Conservation (phyloP, 2,888 invertebrate genomes). For the Aleiodes alternator region DNA sequence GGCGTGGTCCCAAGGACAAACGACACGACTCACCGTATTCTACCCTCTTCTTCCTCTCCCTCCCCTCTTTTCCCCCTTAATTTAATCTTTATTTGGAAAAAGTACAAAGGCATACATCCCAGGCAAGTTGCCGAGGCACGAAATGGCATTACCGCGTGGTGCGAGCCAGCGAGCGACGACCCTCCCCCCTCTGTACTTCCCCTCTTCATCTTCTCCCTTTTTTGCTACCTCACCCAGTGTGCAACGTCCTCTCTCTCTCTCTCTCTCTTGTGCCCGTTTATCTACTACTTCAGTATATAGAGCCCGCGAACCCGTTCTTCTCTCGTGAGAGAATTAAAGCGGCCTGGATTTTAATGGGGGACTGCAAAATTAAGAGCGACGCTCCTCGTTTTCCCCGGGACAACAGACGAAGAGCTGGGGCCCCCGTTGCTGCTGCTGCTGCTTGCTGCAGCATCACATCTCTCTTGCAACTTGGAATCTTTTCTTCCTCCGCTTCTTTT, state of each 20-base stretch:
- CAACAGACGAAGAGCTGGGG: slow-evolving; percentile 2
- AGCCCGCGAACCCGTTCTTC: slow-evolving; percentile 9
- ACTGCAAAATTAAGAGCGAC: slow-evolving; percentile 56
- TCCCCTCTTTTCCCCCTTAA: slow-evolving; percentile 37
- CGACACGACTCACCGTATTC: slow-evolving; percentile 26
- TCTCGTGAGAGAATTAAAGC: slow-evolving; percentile 50
- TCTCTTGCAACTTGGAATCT: slow-evolving; percentile 38
- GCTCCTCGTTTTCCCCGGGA: slow-evolving; percentile 48
- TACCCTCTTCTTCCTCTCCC: too few relatives aligned
- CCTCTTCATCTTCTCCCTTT: slow-evolving; percentile 33
- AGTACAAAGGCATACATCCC: slow-evolving; percentile 52
- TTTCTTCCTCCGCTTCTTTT: slow-evolving; percentile 41
- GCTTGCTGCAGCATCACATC: not conserved
- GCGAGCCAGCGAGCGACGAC: slow-evolving; percentile 21
- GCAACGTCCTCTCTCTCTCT: not conserved
- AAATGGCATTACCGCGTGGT: slow-evolving; percentile 42
- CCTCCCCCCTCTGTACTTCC: slow-evolving; percentile 44
- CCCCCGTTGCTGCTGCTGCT: slow-evolving; percentile 2
- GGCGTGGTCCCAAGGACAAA: slow-evolving; percentile 31
- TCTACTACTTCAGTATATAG: slow-evolving; percentile 5
- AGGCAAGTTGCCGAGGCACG: slow-evolving; percentile 46
- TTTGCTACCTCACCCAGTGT: slow-evolving; percentile 32
- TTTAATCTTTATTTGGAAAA: slow-evolving; percentile 56
- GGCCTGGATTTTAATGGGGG: slow-evolving; percentile 53
- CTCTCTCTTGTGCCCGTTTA: slow-evolving; percentile 5